Evolutionary conservation across 1,140 invertebrate species (phyloP), one percentile per base, ranked within the genome.

Genomic region (Wiebesia pumilae): DNA sequence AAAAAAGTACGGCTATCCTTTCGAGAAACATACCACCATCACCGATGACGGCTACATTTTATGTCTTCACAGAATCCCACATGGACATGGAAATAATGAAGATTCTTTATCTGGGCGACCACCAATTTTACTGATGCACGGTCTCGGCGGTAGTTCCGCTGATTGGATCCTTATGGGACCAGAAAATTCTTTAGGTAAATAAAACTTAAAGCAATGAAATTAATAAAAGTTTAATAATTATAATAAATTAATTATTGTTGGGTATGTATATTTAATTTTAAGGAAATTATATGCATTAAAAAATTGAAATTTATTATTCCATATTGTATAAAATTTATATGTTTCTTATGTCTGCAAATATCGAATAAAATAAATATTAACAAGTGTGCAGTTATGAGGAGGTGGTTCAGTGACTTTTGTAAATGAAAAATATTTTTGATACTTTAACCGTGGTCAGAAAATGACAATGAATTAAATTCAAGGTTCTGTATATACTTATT

Each of bases 31-130:
- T 88, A 92, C 94, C 4, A 94, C 96, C 4, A 92, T 94, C 30
- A 96, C 96, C 0, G 94, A 95, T 87, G 96, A 97, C 90, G 95
- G 95, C 33, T 97, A 97, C 89, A 94, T 96, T 73, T 90, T 97
- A 67, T 95, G 95, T 85, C 89, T 97, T 87, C 96, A 97, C 90
- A 92, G 96, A 88, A 95, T 97, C 43, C 95, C 95, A 3, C 91
- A 92, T 16, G 43, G 78, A 7, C 81, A 75, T 24, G 80, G 81
- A 19, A 21, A 77, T n/a, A 0, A 24, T 16, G 38, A 54, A 4
- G 10, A 83, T 30, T 79, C 71, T 47, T 35, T 40, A 14, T 80
- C 81, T 33, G 69, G 85, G 40, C 93, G 91, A 88, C 91, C 93
- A 9, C 92, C 95, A 10, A 94, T 96, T 0, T 93, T 95, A 24